Percentiles rank a stretch among this genome's conserved stretches.
These are phyloP conservation scores for Hyperoodon ampullatus DNA, from an alignment of 2,113 vertebrate genomes.

Conservation along the genomic window DNA sequence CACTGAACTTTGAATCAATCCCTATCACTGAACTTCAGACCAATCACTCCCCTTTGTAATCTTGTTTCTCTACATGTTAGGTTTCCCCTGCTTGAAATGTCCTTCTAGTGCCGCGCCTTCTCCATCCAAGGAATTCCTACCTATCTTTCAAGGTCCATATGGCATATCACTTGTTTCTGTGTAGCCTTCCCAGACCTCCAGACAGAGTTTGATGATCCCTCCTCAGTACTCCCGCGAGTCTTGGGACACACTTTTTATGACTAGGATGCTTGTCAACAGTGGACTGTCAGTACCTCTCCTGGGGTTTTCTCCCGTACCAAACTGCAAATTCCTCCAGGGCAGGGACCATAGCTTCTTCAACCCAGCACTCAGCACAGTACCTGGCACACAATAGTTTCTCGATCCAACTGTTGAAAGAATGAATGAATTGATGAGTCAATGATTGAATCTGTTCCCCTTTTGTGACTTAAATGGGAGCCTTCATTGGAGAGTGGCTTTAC, in stretches of 20 bases:
- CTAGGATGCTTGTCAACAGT: not conserved
- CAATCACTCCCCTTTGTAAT: not conserved
- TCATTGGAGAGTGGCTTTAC: not conserved
- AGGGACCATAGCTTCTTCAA: not conserved
- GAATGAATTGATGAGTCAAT: not conserved
- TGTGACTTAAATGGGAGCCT: not conserved
- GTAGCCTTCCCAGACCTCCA: not conserved
- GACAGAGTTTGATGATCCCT: not conserved
- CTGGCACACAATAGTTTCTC: not conserved
- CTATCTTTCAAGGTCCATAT: not conserved
- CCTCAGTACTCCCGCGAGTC: not conserved
- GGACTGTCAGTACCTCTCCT: not conserved
- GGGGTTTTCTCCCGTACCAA: not conserved
- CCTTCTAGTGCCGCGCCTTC: not conserved
- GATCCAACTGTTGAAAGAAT: not conserved
- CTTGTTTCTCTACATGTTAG: not conserved
- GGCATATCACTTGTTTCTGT: slow-evolving; percentile 18
- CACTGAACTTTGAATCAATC: not conserved
- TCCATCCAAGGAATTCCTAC: not conserved
- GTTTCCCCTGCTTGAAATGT: not conserved
- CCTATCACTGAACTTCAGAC: not conserved
- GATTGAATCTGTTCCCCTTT: slow-evolving; percentile 16
- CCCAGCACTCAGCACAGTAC: not conserved
- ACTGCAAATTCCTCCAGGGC: not conserved
- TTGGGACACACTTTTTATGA: not conserved